Conservation (phyloP, 2,888 invertebrate species). For the Parnassius glacialis region DNA sequence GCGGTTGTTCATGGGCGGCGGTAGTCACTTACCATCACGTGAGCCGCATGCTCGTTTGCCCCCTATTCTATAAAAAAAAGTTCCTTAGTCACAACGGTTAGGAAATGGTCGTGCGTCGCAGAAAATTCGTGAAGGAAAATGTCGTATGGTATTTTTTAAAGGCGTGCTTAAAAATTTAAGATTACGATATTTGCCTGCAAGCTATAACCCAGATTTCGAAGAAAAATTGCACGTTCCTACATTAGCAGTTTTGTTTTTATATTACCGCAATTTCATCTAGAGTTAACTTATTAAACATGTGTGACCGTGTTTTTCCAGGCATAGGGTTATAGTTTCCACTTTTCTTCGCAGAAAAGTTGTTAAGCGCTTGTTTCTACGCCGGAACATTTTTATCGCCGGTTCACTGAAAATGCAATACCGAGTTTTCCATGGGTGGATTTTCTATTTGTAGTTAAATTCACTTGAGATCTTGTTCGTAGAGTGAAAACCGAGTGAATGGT, state of each 20-base stretch:
- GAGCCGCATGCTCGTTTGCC: too few relatives aligned
- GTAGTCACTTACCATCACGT: too few relatives aligned
- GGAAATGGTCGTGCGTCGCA: too few relatives aligned
- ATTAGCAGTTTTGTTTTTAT: constrained; percentile 19
- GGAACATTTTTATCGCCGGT: constrained; percentile 16
- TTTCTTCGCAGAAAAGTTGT: constrained; percentile 17
- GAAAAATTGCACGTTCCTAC: constrained; percentile 15
- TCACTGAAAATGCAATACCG: constrained; percentile 17
- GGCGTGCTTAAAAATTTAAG: constrained; percentile 10
- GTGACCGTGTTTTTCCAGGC: constrained; percentile 20
- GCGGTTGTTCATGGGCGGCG: too few relatives aligned
- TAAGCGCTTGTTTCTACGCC: constrained; percentile 15
- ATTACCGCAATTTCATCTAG: constrained; percentile 17
- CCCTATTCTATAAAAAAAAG: too few relatives aligned
- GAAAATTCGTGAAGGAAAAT: too few relatives aligned
- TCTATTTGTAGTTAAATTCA: constrained; percentile 23
- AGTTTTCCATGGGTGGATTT: constrained; percentile 8
- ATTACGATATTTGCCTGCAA: constrained; percentile 13
- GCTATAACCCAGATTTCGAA: constrained; percentile 17
- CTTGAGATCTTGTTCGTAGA: constrained; percentile 14
- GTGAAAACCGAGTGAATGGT: constrained; percentile 17
- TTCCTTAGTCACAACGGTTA: too few relatives aligned
- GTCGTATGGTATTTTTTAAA: too few relatives aligned
- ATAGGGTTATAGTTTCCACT: constrained; percentile 19
- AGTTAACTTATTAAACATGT: constrained; percentile 26